These are phyloP conservation scores for Cervus canadensis DNA, from an alignment of 2,113 vertebrate species.

Conservation along the genomic window DNA sequence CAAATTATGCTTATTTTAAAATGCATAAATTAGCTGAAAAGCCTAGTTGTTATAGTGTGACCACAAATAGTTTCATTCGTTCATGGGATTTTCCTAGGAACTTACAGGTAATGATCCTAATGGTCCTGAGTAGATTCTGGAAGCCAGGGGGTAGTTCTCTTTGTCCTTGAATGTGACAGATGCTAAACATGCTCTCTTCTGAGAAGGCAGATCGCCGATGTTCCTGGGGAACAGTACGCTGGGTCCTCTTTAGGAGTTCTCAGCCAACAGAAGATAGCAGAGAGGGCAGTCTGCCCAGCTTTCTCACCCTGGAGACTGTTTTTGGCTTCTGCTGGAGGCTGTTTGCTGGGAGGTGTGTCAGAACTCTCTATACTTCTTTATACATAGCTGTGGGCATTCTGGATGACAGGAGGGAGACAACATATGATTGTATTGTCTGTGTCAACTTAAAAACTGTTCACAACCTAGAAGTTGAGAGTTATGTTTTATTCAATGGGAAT, in stretches of 20 bases:
- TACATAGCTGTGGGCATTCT: not conserved
- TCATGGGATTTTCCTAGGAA: conserved; percentile 8
- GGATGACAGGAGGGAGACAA: not conserved
- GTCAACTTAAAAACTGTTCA: not conserved
- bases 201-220: not conserved
- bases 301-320: not conserved
- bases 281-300: not conserved
- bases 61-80: not conserved
- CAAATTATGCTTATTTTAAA: conserved; percentile 29
- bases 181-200: not conserved
- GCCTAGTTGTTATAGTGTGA: not conserved
- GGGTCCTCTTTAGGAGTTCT: not conserved
- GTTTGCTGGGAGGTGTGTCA: not conserved
- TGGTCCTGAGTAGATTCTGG: not conserved
- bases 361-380: not conserved
- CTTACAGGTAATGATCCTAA: not conserved
- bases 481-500: not conserved
- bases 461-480: not conserved
- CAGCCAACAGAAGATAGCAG: not conserved
- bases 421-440: not conserved
- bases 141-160: not conserved
- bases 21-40: not conserved
- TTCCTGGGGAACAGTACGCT: not conserved
- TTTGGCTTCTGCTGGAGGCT: not conserved
- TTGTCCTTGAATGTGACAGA: not conserved